These are phyloP conservation scores for Catocala sponsa DNA, from an alignment of 2,888 invertebrate genomes.

Conservation along the genomic window DNA sequence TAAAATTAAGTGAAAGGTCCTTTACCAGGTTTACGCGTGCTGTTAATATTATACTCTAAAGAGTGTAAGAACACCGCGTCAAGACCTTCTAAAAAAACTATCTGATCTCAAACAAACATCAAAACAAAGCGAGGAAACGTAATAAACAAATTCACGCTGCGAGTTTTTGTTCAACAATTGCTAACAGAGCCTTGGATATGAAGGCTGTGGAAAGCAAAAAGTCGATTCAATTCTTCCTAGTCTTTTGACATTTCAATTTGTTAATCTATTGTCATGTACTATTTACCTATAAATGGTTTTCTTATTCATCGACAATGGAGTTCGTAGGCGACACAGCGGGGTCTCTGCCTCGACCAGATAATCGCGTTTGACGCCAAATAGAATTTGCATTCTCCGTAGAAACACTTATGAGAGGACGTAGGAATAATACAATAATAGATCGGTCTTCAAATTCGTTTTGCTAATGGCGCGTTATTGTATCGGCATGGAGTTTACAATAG, in stretches of 20 bases:
- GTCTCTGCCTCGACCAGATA: conserved; percentile 46
- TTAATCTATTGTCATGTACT: conserved; percentile 47
- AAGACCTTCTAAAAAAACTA: background rate
- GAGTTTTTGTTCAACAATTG: conserved; percentile 10
- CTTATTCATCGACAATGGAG: conserved; percentile 39
- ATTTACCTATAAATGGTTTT: conserved; percentile 32
- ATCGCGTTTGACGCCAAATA: conserved; percentile 57
- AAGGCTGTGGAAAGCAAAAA: conserved; percentile 30
- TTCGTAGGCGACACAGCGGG: conserved; percentile 33
- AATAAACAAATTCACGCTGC: background rate
- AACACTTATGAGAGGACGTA: conserved; percentile 35
- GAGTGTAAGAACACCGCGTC: no score
- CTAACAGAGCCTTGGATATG: conserved; percentile 18
- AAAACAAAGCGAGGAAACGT: conserved; percentile 15
- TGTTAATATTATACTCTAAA: no score
- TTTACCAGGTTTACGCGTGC: no score
- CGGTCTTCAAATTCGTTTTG: background rate
- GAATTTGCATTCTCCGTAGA: conserved; percentile 45
- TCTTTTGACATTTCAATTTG: conserved; percentile 51
- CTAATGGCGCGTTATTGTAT: no score
- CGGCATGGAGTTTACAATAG: no score
- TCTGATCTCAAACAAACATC: background rate
- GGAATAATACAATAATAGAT: conserved; percentile 42
- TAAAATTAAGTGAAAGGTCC: no score
- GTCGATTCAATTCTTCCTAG: conserved; percentile 41